Base-by-base conservation (phyloP, 2,797 vertebrate species). In the Peromyscus eremicus region DNA sequence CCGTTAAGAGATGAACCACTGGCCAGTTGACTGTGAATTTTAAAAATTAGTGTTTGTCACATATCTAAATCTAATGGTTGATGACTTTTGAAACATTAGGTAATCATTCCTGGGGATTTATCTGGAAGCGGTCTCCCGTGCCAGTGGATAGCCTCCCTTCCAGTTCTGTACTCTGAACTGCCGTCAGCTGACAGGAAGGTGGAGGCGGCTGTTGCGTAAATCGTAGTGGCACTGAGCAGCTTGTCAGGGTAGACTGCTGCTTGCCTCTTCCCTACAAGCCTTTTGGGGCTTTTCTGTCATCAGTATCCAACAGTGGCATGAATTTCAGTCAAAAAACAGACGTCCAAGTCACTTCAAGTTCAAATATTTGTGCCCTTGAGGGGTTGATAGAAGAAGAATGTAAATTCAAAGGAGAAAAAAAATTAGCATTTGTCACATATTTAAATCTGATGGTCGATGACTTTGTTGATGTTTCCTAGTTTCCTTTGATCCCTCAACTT, bases 281-380 rank as follows among this genome's bases (percentile, higher is more conserved):
- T 99, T 97, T 99, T 99, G 94, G 99, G 99, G 95, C 99, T 99
- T 97, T 99, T 99, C 98, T 99, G 99, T 98, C 99, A 99, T 98
- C 99, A 99, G 97, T 99, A 99, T 98, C 99, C 99, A 97, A 99
- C 99, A 99, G 99, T 99, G 52, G 99, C 99, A 0, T 99, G 99
- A 99, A 98, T 94, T 92, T 96, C 93, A 82, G 90, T 97, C 94
- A 96, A 96, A 90, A 55, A 32, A 77, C 32, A 12, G 29, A 66
- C 14, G 52, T 55, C 52, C 80, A 97, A 93, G 71, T 97, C 94
- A 97, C 84, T 64, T 89, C 90, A 94, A 89, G 82, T 94, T 96
- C 79, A 97, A 96, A 92, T 94, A 97, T 94, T 94, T 96, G 55
- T 97, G 97, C 95, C 97, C 92, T 98, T 96, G 94, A 98, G 96